Evolutionary conservation across 1,140 invertebrate genomes (phyloP).

Genomic region (Druon quercuslanigerum): DNA sequence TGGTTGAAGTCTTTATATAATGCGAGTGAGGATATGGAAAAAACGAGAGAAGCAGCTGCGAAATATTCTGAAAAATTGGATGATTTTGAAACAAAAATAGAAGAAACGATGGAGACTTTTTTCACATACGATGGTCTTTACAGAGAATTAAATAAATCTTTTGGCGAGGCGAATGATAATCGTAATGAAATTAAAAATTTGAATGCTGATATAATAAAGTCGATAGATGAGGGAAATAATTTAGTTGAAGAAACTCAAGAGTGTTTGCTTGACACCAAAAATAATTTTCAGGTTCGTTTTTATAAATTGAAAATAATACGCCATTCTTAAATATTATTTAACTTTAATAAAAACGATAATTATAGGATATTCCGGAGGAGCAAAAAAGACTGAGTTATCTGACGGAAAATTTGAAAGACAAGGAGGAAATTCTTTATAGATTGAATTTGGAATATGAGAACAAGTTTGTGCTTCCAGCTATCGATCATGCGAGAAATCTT

Average conservation of each 20-base stretch:
- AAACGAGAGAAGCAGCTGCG: conserved; percentile 60
- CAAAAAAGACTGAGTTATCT: conserved; percentile 65
- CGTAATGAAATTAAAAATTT: conserved; percentile 54
- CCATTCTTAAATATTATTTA: neutral
- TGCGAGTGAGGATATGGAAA: conserved; percentile 66
- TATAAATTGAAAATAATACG: too few species aligned
- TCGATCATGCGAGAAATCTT: conserved; percentile 81
- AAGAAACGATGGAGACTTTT: conserved; percentile 64
- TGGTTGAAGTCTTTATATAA: conserved; percentile 73
- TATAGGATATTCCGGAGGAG: conserved; percentile 63
- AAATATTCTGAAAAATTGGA: conserved; percentile 65
- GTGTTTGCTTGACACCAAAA: conserved; percentile 63
- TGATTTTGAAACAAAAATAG: conserved; percentile 60
- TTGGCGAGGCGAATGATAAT: conserved; percentile 48
- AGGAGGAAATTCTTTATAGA: conserved; percentile 79
- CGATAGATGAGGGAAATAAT: conserved; percentile 58
- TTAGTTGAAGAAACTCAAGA: conserved; percentile 60
- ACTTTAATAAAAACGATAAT: conserved; percentile 1
- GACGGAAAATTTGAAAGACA: conserved; percentile 74
- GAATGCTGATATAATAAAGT: conserved; percentile 50
- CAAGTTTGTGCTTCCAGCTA: conserved; percentile 80
- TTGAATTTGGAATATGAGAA: conserved; percentile 82
- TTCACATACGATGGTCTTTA: conserved; percentile 68
- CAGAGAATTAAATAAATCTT: conserved; percentile 62
- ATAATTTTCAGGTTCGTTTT: conserved; percentile 64